Conservation (phyloP, 1,140 invertebrate species). For the Tetramorium parvispinum region DNA sequence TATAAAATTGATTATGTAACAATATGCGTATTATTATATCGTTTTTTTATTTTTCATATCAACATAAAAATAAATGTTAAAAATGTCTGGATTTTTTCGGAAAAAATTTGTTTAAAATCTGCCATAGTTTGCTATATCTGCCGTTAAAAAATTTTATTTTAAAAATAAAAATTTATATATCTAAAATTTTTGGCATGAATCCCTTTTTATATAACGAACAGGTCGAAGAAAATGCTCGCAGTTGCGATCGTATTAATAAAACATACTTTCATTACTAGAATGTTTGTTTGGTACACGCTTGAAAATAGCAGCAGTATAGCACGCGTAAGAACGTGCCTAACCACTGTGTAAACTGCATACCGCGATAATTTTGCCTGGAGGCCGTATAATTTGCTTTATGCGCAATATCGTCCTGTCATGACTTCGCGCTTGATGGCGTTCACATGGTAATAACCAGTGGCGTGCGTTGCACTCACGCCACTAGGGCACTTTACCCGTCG, state of each 20-base stretch:
- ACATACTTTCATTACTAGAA: constrained; percentile 11
- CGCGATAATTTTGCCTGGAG: constrained; percentile 66
- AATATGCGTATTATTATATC: neutral
- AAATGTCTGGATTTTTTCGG: neutral
- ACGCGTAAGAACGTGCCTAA: constrained; percentile 50
- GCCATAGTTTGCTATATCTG: too few relatives aligned
- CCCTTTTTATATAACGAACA: neutral
- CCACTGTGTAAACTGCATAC: constrained; percentile 65
- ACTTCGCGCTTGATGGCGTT: constrained; percentile 62
- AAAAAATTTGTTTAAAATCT: neutral
- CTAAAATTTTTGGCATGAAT: neutral
- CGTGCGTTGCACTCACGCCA: neutral
- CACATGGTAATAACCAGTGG: constrained; percentile 2
- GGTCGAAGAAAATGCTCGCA: neutral
- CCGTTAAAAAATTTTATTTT: neutral
- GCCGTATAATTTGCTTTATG: constrained; percentile 71
- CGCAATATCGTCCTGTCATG: constrained; percentile 69
- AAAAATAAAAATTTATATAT: neutral
- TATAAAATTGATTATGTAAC: neutral
- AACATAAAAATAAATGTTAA: neutral
- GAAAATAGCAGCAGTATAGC: constrained; percentile 33
- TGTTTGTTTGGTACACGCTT: constrained; percentile 30
- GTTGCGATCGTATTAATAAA: constrained; percentile 14
- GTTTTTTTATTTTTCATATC: neutral
- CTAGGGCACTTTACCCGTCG: constrained; percentile 10